Evolutionary conservation across 2,797 vertebrate species (phyloP).

Genomic region (Apogon talboti): DNA sequence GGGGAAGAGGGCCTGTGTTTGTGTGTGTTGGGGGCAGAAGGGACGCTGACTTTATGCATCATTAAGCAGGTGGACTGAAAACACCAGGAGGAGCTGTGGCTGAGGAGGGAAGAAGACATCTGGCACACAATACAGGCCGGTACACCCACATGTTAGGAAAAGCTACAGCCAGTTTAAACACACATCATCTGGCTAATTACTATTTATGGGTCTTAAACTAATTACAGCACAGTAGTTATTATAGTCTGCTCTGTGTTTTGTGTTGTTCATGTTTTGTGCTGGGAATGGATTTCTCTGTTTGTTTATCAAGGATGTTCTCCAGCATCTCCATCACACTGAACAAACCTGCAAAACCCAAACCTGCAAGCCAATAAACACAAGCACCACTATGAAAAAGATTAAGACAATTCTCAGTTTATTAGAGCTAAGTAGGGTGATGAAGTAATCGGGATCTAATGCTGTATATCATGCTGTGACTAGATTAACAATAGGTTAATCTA

Average conservation of each 20-base stretch:
- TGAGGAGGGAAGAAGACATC: conserved; percentile 70
- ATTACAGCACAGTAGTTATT: conserved; percentile 40
- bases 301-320: not conserved
- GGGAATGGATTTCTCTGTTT: not conserved
- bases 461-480: conserved; percentile 15
- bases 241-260: conserved; percentile 9
- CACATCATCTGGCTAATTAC: conserved; percentile 55
- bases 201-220: conserved; percentile 52
- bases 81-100: conserved; percentile 66
- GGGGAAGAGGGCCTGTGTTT: conserved; percentile 28
- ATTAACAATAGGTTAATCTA: conserved; percentile 3
- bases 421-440: conserved; percentile 14
- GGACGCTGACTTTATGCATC: conserved; percentile 77
- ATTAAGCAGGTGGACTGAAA: conserved; percentile 79
- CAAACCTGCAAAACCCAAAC: too few relatives aligned
- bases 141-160: conserved; percentile 65
- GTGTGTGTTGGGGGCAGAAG: conserved; percentile 41
- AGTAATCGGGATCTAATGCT: conserved; percentile 11
- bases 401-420: conserved; percentile 17
- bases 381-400: too few relatives aligned
- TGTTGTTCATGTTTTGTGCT: conserved; percentile 14
- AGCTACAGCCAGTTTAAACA: conserved; percentile 36
- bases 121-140: conserved; percentile 66
- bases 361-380: too few relatives aligned
- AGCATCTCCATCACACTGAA: not conserved